These are phyloP conservation scores for Andrena dorsata DNA, from an alignment of 2,888 invertebrate genomes.

Conservation along the genomic window DNA sequence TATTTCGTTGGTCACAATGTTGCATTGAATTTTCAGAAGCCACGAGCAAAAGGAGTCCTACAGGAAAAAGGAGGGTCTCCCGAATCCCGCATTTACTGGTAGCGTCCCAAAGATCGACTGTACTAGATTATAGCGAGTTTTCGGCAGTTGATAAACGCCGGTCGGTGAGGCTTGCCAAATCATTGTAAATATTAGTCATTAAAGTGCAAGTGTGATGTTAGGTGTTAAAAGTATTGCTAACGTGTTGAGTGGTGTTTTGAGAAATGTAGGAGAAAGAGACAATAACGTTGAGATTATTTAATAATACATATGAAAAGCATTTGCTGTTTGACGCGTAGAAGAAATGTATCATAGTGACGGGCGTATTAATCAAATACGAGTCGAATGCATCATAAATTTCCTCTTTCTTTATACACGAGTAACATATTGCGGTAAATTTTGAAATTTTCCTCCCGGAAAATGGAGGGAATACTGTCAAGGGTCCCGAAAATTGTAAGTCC, in stretches of 20 bases:
- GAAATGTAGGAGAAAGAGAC: slow-evolving; percentile 2
- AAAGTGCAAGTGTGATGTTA: slow-evolving; percentile 60
- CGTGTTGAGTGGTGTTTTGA: slow-evolving; percentile 12
- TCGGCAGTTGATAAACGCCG: background rate
- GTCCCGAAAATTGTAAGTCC: background rate
- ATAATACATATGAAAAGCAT: background rate
- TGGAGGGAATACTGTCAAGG: background rate
- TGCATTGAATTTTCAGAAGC: slow-evolving; percentile 70
- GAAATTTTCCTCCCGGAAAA: background rate
- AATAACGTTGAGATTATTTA: slow-evolving; percentile 3
- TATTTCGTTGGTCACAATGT: background rate
- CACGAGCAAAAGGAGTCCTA: slow-evolving; percentile 78
- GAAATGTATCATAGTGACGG: background rate
- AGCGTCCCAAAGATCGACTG: slow-evolving; percentile 82
- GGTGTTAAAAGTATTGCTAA: slow-evolving; percentile 46
- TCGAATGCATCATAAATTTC: background rate
- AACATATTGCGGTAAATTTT: slow-evolving; percentile 13
- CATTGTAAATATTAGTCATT: slow-evolving; percentile 70
- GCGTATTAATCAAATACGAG: background rate
- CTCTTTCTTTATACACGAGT: background rate
- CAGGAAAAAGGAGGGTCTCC: slow-evolving; percentile 76
- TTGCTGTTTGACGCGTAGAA: background rate
- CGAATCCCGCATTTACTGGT: slow-evolving; percentile 81
- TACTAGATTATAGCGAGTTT: slow-evolving; percentile 79
- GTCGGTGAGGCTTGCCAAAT: slow-evolving; percentile 58